Evolutionary conservation across 2,797 vertebrate species (phyloP), one percentile per base, ranked within the genome.

Genomic region (Enteromius argenteus): DNA sequence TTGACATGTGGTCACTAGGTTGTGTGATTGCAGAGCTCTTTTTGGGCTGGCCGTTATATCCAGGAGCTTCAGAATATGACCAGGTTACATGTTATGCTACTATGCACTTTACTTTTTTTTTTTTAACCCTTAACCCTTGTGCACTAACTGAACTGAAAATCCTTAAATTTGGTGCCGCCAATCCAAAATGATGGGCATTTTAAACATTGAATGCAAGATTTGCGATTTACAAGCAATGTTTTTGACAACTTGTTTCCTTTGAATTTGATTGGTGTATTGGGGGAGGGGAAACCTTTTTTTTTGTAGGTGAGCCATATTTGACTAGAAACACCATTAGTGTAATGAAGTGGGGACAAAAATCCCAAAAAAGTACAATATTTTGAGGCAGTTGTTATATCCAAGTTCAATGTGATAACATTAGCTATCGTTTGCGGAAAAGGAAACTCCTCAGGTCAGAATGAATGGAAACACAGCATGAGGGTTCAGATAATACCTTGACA

Each of bases 1-100:
- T 99, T 37, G 98, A 99, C 91, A 99, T 99, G 98, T 99, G 98
- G 98, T 99, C 98, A 0, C 91, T 99, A 87, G 98, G 98, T 86
- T 99, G 98, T 88, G 98, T 99, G 91, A 99, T 99, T 21, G 98
- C 98, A 1, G 98, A 99, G 93, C 96, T 99, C 82, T 99, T 99
- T 91, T 94, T 99, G 89, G 98, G 98, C 42, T 99, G 98, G 98
- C 98, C 98, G 0, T 94, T 99, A 67, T 99, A 99, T 90, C 98
- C 98, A 0, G 98, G 98, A 85, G 98, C 98, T 39, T 99, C 98
- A 0, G 98, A 99, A 87, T 99, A 99, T 0, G 98, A 99, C 90
- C 98, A 99, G 97, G 98, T 99, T 85, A 71, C 1, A 74, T 42
- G 60, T 35, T n/a, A 58, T 71, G 2, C 11, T 79, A 46, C 42